These are phyloP conservation scores for Campoplex capitator DNA, from an alignment of 2,888 invertebrate genomes.

Conservation along the genomic window DNA sequence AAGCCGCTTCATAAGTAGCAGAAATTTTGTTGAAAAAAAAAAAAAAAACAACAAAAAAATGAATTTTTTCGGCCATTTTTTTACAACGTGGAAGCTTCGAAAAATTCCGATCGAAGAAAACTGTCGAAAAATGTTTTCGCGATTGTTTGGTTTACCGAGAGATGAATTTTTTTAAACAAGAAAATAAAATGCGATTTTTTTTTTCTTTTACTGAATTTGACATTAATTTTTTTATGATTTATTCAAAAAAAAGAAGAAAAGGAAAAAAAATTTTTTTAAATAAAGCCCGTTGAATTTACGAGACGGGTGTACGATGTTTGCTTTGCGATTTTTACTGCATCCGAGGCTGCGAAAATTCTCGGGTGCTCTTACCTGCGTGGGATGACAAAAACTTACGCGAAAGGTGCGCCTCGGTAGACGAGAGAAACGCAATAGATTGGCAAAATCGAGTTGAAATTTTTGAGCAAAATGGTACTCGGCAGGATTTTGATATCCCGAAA, in stretches of 20 bases:
- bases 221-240: no score
- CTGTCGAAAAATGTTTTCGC: background rate
- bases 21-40: background rate
- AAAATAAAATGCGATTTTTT: no score
- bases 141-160: background rate
- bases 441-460: background rate
- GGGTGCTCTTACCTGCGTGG: constrained; percentile 26
- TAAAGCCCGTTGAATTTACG: constrained; percentile 46
- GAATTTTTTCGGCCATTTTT: background rate
- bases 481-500: background rate
- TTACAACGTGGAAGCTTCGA: background rate
- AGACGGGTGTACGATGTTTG: constrained; percentile 35
- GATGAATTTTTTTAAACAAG: background rate
- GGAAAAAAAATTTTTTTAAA: constrained; percentile 4
- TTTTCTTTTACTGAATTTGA: no score
- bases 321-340: constrained; percentile 65
- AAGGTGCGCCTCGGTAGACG: constrained; percentile 66
- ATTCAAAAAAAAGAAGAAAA: background rate
- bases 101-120: background rate
- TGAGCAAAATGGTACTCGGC: no score
- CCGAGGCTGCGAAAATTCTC: constrained; percentile 57
- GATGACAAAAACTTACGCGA: constrained; percentile 69
- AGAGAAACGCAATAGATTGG: background rate
- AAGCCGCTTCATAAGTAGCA: background rate
- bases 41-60: background rate